These are phyloP conservation scores for Mallotus villosus DNA, from an alignment of 2,797 vertebrate species.

Conservation along the genomic window DNA sequence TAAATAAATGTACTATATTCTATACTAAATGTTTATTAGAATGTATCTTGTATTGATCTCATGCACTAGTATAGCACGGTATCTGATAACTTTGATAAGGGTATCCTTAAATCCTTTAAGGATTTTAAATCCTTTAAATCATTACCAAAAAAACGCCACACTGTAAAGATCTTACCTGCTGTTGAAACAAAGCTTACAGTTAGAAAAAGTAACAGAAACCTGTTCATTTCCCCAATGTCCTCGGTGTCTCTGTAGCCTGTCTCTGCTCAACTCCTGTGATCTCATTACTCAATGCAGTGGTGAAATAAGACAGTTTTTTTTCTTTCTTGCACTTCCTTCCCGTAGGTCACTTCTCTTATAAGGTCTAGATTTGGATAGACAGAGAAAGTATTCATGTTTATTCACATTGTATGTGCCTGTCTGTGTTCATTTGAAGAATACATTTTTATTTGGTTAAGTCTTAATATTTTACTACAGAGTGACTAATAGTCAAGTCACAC, in stretches of 20 bases:
- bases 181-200: slow-evolving; percentile 32
- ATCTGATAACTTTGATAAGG: background rate
- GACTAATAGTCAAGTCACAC: too few relatives aligned
- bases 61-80: background rate
- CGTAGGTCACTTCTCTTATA: background rate
- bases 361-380: background rate
- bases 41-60: background rate
- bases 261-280: slow-evolving; percentile 34
- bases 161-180: slow-evolving; percentile 47
- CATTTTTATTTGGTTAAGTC: too few relatives aligned
- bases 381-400: background rate
- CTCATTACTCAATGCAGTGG: slow-evolving; percentile 37
- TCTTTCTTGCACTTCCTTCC: background rate
- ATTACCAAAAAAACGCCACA: background rate
- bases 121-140: too few relatives aligned
- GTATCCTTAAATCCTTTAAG: too few relatives aligned
- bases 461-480: too few relatives aligned
- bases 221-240: background rate
- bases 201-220: slow-evolving; percentile 42
- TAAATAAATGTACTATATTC: background rate
- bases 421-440: too few relatives aligned
- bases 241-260: slow-evolving; percentile 18
- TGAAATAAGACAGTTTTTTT: background rate
- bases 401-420: background rate
- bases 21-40: too few relatives aligned